Conservation (phyloP, 2,888 invertebrate species). For the Dysmachus trigonus region DNA sequence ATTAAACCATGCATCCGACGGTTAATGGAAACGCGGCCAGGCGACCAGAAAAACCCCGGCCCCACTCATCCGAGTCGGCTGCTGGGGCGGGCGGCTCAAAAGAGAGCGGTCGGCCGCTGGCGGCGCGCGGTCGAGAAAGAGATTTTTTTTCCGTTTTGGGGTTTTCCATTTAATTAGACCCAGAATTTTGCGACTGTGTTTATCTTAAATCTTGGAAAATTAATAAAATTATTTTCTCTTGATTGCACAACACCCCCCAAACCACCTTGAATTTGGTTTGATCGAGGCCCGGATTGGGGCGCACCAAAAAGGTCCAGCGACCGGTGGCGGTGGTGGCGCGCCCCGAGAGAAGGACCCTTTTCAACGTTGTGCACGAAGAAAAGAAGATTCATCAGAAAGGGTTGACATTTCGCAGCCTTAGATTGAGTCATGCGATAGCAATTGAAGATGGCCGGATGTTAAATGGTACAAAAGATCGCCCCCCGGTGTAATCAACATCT, state of each 20-base stretch:
- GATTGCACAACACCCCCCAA: slow-evolving; percentile 8
- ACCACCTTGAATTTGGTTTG: neutral
- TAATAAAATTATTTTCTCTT: slow-evolving; percentile 44
- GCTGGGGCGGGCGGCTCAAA: slow-evolving; percentile 35
- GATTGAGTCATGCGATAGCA: slow-evolving; percentile 45
- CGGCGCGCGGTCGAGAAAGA: neutral
- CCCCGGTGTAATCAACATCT: slow-evolving; percentile 42
- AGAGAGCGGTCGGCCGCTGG: neutral
- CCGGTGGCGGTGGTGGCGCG: no score
- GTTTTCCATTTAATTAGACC: slow-evolving; percentile 39
- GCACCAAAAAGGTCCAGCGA: neutral
- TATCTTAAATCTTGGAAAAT: slow-evolving; percentile 40
- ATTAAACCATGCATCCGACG: slow-evolving; percentile 45
- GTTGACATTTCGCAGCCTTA: slow-evolving; percentile 45
- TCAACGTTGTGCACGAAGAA: neutral
- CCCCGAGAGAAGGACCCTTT: slow-evolving; percentile 7
- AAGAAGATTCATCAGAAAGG: slow-evolving; percentile 45
- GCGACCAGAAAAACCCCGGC: slow-evolving; percentile 24
- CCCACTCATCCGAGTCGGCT: neutral
- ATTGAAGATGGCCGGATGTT: slow-evolving; percentile 45
- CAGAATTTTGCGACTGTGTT: neutral
- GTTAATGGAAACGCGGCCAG: slow-evolving; percentile 36
- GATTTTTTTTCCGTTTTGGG: neutral
- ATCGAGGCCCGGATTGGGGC: neutral
- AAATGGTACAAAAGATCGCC: slow-evolving; percentile 42